Evolutionary conservation across 2,113 vertebrate species (phyloP), one percentile per base, ranked within the genome.

Genomic region (Seriola quinqueradiata): DNA sequence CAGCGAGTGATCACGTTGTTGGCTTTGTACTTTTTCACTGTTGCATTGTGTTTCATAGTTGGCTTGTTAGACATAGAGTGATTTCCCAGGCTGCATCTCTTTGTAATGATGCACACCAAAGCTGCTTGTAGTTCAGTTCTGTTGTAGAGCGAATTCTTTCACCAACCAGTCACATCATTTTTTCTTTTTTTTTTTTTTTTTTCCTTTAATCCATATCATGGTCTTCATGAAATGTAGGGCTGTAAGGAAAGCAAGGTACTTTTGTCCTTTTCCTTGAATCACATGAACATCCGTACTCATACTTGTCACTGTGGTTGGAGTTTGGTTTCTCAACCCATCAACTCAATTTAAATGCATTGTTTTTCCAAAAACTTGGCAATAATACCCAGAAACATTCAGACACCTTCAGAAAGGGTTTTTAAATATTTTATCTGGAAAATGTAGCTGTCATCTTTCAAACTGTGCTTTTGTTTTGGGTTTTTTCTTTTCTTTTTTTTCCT

Each of bases 291-390:
- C 40, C 21, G 42, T 50, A 5, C 38, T 70, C 70, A 25, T 58
- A 23, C 34, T 58, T 10, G 50, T 66, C 42, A 14, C 55, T 69
- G 42, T 25, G 36, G 28, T 77, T 59, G n/a, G 21, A 66, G 38
- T 83, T 89, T 69, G 44, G 50, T 66, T 79, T 84, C 40, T 70
- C 54, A 42, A 69, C 38, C 60, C 79, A 40, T 59, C 25, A 2
- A 7, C 67, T 83, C 40, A 42, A 76, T 79, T 73, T 50, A 23
- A 70, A 72, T 57, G 54, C 36, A 84, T 81, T 25, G 42, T 75
- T 80, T 59, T 36, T 34, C 36, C n/a, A 58, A 38, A 87, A 92
- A 90, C 93, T 91, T 93, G 92, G 94, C 95, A 95, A 95, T 95
- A 95, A 95, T 92, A 75, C 70, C 79, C 74, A 69, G 59, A 87